Conservation (phyloP, 2,797 vertebrate species). For the Rallus crepitans region DNA sequence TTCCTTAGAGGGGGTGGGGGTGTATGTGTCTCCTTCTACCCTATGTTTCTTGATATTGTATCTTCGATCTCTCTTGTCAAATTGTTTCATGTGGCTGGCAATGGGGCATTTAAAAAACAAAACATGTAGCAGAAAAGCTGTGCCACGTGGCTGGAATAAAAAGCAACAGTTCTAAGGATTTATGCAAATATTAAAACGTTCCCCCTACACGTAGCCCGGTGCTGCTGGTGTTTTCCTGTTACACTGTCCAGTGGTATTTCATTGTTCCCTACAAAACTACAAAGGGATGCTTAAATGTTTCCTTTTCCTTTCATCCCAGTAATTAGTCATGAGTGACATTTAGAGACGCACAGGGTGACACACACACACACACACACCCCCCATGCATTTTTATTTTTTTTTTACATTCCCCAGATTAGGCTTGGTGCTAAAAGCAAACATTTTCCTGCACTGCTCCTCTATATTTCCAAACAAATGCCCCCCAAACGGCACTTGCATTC, state of each 20-base stretch:
- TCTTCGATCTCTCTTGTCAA: background rate
- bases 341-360: background rate
- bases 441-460: background rate
- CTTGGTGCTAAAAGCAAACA: background rate
- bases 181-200: background rate
- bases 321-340: background rate
- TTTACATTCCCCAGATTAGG: background rate
- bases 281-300: background rate
- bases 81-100: background rate
- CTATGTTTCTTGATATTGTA: background rate
- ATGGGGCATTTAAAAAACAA: background rate
- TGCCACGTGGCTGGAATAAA: background rate
- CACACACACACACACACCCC: too few relatives aligned
- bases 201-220: background rate
- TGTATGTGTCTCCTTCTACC: background rate
- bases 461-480: slow-evolving; percentile 9
- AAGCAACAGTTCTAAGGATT: background rate
- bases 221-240: background rate
- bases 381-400: background rate
- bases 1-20: background rate
- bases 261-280: background rate
- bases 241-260: background rate
- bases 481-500: background rate
- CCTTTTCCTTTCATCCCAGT: background rate
- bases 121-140: background rate